Percentiles rank a stretch among this genome's conserved stretches.
Conservation (phyloP, 2,113 vertebrate species). For the Rana temporaria region DNA sequence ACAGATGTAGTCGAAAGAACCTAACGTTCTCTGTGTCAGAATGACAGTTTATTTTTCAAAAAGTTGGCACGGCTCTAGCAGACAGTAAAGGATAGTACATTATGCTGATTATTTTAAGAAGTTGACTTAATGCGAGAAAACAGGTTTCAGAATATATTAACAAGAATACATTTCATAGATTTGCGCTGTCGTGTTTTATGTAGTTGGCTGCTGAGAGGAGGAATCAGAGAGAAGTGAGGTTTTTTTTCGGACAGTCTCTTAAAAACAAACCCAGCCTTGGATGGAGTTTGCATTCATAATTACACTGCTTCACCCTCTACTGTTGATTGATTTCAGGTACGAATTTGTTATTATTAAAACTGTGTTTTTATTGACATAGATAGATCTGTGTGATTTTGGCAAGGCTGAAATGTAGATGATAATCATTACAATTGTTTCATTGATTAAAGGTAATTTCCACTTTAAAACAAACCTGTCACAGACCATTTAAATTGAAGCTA, state of each 20-base stretch:
- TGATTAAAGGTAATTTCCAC: too few species aligned
- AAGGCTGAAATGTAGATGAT: too few species aligned
- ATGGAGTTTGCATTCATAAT: not conserved
- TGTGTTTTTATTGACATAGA: too few species aligned
- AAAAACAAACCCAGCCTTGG: not conserved
- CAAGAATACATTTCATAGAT: slow-evolving; percentile 33
- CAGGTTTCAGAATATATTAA: slow-evolving; percentile 59
- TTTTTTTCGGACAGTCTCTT: too few species aligned
- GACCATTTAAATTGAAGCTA: too few species aligned
- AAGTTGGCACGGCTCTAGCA: slow-evolving; percentile 40
- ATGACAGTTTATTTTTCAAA: slow-evolving; percentile 51
- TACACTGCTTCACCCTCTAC: not conserved
- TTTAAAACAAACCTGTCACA: too few species aligned
- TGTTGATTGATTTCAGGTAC: not conserved
- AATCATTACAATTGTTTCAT: too few species aligned
- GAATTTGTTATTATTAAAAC: not conserved
- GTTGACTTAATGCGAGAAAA: slow-evolving; percentile 63
- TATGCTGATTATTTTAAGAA: slow-evolving; percentile 54
- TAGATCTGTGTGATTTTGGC: too few species aligned
- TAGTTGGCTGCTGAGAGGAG: not conserved
- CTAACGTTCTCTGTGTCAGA: slow-evolving; percentile 45
- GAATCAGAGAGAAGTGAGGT: not conserved
- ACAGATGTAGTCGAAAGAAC: slow-evolving; percentile 37
- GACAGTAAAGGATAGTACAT: slow-evolving; percentile 41
- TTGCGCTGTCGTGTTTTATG: slow-evolving; percentile 1